Base-by-base conservation (phyloP, 2,113 vertebrate species). In the Manacus vitellinus region DNA sequence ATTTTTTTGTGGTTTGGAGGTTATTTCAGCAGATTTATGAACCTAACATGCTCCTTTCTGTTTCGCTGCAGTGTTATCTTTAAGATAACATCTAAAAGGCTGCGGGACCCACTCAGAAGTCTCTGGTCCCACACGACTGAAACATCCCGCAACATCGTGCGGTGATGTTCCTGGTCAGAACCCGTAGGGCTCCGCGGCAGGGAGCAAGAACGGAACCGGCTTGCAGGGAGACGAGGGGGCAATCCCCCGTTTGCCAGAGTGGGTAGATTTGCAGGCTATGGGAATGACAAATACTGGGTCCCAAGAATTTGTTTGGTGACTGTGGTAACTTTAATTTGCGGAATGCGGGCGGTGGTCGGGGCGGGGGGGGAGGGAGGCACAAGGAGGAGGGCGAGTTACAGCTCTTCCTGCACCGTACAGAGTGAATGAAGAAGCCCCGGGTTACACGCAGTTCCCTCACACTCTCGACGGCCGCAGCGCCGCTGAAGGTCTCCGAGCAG, bases 1-100 rank as follows among this genome's bases (percentile, higher is more conserved):
- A 65, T 89, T 47, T 95, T 83, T 49, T 75, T 85, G 87, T 83
- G 81, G 63, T 86, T 92, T 93, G 58, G 66, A 74, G 67, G 87
- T 89, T 87, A n/a, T 71, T 94, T 70, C 68, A 61, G 61, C 37
- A 58, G 59, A 72, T 92, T 89, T 89, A 35, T 7, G 72, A 96
- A 85, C 51, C 10, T 80, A 66, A 39, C 39, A 4, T 8, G 6
- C 37, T 87, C 80, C 61, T 85, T 85, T 89, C 78, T 92, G 63
- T 92, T 96, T 76, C 91, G 67, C 31, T 92, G 62, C 91, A 85
- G 55, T 22, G 65, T 54, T 95, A 74, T 39, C 56, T 84, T 44
- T 52, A 35, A 77, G 55, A 74, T 31, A 85, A 18, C 19, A 81
- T 46, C 78, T 77, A 22, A 28, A 65, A 33, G 15, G 17, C 54